These are phyloP conservation scores for Trachythela sp. DNA, from an alignment of 64 coral and sea anemone species.

Conservation along the genomic window DNA sequence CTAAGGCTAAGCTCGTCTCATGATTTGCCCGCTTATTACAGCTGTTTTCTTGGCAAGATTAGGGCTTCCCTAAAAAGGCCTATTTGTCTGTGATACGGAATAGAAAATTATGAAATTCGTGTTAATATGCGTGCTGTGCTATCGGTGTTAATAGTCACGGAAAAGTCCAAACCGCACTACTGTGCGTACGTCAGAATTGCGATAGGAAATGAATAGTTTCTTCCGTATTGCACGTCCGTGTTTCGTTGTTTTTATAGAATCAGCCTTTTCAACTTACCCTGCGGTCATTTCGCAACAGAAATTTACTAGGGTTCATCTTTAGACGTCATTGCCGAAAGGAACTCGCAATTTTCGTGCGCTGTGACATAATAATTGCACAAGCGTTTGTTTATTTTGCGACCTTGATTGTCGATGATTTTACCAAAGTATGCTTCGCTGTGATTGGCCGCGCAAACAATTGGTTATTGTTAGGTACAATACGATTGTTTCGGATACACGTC, in stretches of 20 bases:
- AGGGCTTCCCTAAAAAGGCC: neutral
- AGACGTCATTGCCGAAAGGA: neutral
- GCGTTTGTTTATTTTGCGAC: neutral
- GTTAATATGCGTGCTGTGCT: neutral
- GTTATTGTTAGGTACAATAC: neutral
- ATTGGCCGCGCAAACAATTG: neutral
- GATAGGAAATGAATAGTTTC: neutral
- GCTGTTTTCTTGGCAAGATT: neutral
- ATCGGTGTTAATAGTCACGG: neutral
- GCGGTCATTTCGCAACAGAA: neutral
- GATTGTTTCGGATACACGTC: neutral
- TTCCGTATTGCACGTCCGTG: neutral
- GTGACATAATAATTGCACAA: no score
- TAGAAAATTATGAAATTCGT: neutral
- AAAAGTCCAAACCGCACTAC: neutral
- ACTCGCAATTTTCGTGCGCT: neutral
- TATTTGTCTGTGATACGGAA: neutral
- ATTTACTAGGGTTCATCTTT: neutral
- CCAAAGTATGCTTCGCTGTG: neutral
- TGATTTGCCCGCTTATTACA: neutral
- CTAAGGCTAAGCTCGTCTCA: neutral
- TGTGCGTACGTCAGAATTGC: neutral
- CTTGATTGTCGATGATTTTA: neutral
- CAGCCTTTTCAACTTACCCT: neutral
- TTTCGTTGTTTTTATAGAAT: neutral